A percentile compares a stretch with the other conserved stretches of the same genome.
Conservation (phyloP, 1,140 invertebrate genomes). For the Rhopalosiphum padi region DNA sequence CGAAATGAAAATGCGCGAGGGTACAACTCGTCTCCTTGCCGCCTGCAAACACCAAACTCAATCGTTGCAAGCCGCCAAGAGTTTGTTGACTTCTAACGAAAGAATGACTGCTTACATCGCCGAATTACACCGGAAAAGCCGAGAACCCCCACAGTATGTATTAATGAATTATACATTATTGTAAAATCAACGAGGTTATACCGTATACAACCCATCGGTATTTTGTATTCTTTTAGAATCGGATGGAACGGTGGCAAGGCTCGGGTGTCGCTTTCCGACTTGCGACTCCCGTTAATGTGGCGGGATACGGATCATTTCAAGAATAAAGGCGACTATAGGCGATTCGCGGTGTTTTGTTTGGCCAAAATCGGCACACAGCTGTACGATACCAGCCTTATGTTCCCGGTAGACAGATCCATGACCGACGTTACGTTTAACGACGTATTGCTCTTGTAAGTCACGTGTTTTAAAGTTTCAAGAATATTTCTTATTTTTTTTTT, state of each 20-base stretch:
- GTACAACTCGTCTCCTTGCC: constrained; percentile 73
- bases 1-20: constrained; percentile 78
- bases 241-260: constrained; percentile 62
- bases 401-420: constrained; percentile 73
- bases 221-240: constrained; percentile 43
- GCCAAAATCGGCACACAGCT: constrained; percentile 74
- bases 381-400: constrained; percentile 73
- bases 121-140: constrained; percentile 69
- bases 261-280: constrained; percentile 68
- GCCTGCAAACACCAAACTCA: constrained; percentile 73
- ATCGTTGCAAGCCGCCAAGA: constrained; percentile 74
- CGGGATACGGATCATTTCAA: constrained; percentile 77
- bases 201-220: background rate
- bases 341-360: constrained; percentile 77
- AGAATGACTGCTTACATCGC: constrained; percentile 74
- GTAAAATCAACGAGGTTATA: background rate
- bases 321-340: constrained; percentile 75
- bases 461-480: background rate
- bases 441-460: constrained; percentile 73
- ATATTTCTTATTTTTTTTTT: background rate
- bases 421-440: constrained; percentile 78
- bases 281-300: constrained; percentile 77
- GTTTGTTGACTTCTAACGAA: constrained; percentile 73
- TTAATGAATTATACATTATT: background rate
- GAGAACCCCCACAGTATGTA: constrained; percentile 54